Percentiles rank a stretch among this genome's conserved stretches.
Evolutionary conservation across 2,113 vertebrate species (phyloP).

Genomic region (Ageneiosus marmoratus): DNA sequence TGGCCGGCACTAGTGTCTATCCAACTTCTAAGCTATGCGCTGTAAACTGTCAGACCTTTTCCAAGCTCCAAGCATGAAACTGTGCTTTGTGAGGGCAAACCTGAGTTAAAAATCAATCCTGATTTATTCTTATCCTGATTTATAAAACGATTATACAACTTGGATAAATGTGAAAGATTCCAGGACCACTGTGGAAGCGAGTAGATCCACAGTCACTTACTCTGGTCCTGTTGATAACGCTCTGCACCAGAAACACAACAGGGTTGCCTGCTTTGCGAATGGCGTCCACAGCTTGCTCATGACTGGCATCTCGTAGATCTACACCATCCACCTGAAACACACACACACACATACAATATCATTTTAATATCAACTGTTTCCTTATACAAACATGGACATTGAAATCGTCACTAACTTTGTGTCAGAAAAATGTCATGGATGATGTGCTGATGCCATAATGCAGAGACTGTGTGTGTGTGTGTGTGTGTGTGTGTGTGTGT

Average conservation of each 20-base stretch:
- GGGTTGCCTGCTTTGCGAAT: conserved; percentile 95
- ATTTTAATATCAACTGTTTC: no score
- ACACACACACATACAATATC: no score
- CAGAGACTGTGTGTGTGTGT: no score
- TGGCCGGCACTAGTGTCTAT: not conserved
- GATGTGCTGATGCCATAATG: no score
- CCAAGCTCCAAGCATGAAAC: not conserved
- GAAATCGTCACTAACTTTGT: no score
- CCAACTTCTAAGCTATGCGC: not conserved
- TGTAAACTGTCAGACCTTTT: not conserved
- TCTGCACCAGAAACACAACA: conserved; percentile 94
- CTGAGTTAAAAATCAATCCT: not conserved
- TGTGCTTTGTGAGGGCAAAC: not conserved
- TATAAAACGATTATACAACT: no score
- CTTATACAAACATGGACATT: no score
- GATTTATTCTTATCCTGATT: no score
- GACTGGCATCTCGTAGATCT: conserved; percentile 94
- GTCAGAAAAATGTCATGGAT: no score
- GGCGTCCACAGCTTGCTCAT: conserved; percentile 97
- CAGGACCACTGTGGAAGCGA: not conserved
- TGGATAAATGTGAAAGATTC: not conserved
- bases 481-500: no score
- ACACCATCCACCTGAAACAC: conserved; percentile 89
- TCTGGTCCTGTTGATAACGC: conserved; percentile 87
- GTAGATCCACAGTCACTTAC: conserved; percentile 71